phyloP scores from a whole-genome alignment of 2,888 invertebrate genomes.

The Nomada fucata region DNA sequence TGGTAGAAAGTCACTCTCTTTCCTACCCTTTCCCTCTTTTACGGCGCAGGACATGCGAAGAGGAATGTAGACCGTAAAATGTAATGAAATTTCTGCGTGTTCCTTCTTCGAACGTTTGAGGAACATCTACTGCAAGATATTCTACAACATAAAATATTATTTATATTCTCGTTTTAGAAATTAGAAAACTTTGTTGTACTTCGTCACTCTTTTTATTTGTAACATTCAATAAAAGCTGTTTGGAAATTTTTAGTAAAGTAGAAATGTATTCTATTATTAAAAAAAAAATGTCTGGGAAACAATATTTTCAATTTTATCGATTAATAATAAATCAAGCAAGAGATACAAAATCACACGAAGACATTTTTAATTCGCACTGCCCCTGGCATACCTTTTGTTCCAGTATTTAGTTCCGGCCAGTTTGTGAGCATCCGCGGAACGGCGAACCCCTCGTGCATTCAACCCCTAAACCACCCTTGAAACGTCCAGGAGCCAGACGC shows the following conservation, averaged over 20 bases:
- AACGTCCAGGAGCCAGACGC: slow-evolving; percentile 55
- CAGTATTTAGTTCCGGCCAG: slow-evolving; percentile 77
- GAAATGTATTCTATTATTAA: no score
- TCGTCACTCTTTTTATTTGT: no score
- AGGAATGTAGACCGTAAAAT: slow-evolving; percentile 48
- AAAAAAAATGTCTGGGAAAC: no score
- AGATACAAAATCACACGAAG: slow-evolving; percentile 57
- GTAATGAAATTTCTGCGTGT: slow-evolving; percentile 44
- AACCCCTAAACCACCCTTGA: slow-evolving; percentile 69
- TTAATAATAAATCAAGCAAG: slow-evolving; percentile 45
- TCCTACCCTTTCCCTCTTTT: slow-evolving; percentile 12
- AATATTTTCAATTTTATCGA: slow-evolving; percentile 1
- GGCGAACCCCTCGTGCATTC: slow-evolving; percentile 68
- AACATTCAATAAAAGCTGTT: no score
- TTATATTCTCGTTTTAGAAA: no score
- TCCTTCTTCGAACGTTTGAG: slow-evolving; percentile 16
- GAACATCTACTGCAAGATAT: no score
- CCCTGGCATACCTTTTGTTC: slow-evolving; percentile 68
- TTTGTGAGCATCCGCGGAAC: slow-evolving; percentile 75
- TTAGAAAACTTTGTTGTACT: no score
- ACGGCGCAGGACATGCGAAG: slow-evolving; percentile 19
- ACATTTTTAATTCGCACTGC: slow-evolving; percentile 73
- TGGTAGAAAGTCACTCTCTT: slow-evolving; percentile 22
- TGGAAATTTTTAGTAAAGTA: no score
- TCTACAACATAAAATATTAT: no score